A percentile compares a stretch with the other conserved stretches of the same genome.
Conservation (phyloP, 2,797 vertebrate species). For the Helarctos malayanus region DNA sequence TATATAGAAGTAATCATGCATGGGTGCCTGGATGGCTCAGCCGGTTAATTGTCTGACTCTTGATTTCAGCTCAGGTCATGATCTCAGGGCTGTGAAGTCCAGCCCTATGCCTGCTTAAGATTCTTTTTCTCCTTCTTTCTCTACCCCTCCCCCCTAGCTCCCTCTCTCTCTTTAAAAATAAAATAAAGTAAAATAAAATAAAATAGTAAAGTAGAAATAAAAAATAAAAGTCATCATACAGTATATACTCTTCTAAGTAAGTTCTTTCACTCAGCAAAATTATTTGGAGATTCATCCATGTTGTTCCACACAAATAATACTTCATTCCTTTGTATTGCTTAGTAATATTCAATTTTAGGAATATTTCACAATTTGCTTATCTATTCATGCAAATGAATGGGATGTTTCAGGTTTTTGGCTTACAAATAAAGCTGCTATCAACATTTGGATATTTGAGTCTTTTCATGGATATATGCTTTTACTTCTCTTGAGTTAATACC, state of each 20-base stretch:
- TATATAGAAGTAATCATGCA: neutral
- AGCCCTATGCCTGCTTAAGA: neutral
- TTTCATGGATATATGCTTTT: neutral
- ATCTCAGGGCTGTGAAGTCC: neutral
- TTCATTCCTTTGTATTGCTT: neutral
- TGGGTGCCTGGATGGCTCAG: neutral
- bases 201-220: neutral
- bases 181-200: neutral
- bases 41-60: neutral
- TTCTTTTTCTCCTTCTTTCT: neutral
- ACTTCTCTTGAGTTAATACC: neutral
- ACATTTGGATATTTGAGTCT: neutral
- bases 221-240: neutral
- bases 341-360: neutral
- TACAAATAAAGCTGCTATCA: neutral
- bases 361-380: neutral
- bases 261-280: neutral
- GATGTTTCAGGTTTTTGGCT: neutral
- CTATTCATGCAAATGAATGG: neutral
- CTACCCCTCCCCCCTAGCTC: neutral
- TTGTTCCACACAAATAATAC: neutral
- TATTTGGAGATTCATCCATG: neutral
- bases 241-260: neutral
- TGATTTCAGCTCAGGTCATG: neutral
- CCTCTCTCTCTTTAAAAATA: neutral